phyloP scores from a whole-genome alignment of 2,113 vertebrate genomes.

The Bagarius yarrelli region DNA sequence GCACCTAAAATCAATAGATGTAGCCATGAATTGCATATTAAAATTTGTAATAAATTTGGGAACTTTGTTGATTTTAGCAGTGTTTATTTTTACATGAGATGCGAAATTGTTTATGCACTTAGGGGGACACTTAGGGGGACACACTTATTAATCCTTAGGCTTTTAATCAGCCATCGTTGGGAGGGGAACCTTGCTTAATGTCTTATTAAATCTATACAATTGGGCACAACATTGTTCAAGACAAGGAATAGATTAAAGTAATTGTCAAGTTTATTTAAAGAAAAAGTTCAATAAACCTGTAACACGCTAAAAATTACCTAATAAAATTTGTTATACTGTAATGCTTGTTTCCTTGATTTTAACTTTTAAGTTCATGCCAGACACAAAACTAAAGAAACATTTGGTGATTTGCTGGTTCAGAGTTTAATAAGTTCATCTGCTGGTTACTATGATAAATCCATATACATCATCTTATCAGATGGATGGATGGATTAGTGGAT shows the following conservation, averaged over 20 bases:
- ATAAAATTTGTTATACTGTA: too few species aligned
- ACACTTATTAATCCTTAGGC: not conserved
- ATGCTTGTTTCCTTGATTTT: too few species aligned
- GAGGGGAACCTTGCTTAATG: slow-evolving; percentile 12
- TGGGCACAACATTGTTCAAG: not conserved
- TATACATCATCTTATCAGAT: not conserved
- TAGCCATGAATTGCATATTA: not conserved
- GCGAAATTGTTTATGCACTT: not conserved
- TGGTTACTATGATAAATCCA: not conserved
- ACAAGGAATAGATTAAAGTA: not conserved
- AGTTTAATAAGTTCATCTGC: not conserved
- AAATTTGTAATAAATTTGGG: not conserved
- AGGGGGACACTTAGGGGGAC: too few species aligned
- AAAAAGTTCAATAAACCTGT: not conserved
- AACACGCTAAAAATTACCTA: not conserved
- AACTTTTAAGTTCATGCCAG: too few species aligned
- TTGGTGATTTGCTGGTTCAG: too few species aligned
- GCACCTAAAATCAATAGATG: slow-evolving; percentile 13
- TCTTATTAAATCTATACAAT: slow-evolving; percentile 13
- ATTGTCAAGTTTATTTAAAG: not conserved
- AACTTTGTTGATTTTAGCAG: not conserved
- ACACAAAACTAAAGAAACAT: too few species aligned
- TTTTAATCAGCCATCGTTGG: not conserved
- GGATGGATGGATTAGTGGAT: not conserved
- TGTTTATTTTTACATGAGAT: not conserved